Conservation (phyloP, 2,888 invertebrate genomes). For the Campopleginae sp. region DNA sequence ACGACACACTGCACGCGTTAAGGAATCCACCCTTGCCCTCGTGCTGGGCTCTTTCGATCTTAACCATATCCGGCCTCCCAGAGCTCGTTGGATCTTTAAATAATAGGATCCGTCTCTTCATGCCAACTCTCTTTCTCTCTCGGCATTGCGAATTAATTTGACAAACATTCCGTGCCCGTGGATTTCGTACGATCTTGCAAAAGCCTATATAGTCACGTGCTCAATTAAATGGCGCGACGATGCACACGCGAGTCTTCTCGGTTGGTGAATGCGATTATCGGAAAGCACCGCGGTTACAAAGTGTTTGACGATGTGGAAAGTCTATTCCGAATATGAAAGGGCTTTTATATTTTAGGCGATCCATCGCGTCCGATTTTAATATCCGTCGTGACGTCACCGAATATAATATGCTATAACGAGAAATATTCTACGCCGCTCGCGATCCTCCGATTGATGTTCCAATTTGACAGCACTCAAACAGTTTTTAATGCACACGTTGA, state of each 20-base stretch:
- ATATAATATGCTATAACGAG: background rate
- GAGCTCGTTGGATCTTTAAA: background rate
- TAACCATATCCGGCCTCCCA: constrained; percentile 48
- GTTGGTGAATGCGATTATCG: background rate
- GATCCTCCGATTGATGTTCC: constrained; percentile 5
- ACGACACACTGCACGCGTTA: background rate
- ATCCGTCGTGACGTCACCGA: background rate
- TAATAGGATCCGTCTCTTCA: constrained; percentile 23
- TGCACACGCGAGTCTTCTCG: constrained; percentile 9
- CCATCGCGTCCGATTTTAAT: constrained; percentile 8
- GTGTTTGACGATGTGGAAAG: background rate
- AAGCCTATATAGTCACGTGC: constrained; percentile 18
- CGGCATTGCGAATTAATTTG: constrained; percentile 50
- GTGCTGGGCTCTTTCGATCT: constrained; percentile 60
- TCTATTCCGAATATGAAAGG: constrained; percentile 2
- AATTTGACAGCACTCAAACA: background rate
- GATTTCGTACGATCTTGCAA: constrained; percentile 28
- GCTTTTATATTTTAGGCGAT: constrained; percentile 8
- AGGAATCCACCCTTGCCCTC: background rate
- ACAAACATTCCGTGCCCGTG: constrained; percentile 28
- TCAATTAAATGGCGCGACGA: background rate
- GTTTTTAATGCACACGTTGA: constrained; percentile 8
- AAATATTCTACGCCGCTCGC: background rate
- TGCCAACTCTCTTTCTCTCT: background rate
- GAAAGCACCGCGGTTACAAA: constrained; percentile 7